Evolutionary conservation across 1,140 invertebrate genomes (phyloP), one percentile per base, ranked within the genome.

Genomic region (Amyelois transitella): DNA sequence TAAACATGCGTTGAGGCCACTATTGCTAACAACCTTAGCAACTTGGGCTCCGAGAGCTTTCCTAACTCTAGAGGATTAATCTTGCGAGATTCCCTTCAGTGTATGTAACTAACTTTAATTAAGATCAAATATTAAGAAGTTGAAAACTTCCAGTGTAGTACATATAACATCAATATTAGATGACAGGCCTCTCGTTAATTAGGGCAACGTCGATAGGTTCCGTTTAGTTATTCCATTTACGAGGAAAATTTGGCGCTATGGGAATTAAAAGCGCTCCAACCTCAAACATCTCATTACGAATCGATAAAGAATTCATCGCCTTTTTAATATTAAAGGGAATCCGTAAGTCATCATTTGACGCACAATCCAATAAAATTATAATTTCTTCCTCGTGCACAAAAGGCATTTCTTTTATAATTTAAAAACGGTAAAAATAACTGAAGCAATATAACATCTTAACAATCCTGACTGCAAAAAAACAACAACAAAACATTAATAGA

Each of bases 1-100:
- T 76, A 79, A 77, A 75, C 74, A 76, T 76, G 63, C 69, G 76
- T 69, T 50, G 67, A 66, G 71, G 61, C 67, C 67, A 68, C 70
- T 71, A 75, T 61, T 51, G 68, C 74, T 71, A 72, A 79, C 73
- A 75, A 72, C 61, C 71, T 72, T 63, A 68, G 48, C 60, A 75
- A 72, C 64, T 75, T 66, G 62, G 53, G 64, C 48, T 58, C 53
- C 63, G 63, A 59, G 59, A 65, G 63, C 64, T 70, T 57, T 62
- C 63, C 55, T 60, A 64, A 66, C 64, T 66, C 57, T 52, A 61
- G 48, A 56, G 61, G 62, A 64, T 67, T 71, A 71, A 65, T 71
- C 64, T 62, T 53, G 59, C 51, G 53, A 60, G 56, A 62, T 60
- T 63, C 44, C 55, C 58, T 55, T 53, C 56, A 59, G 55, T 58